phyloP scores from a whole-genome alignment of 2,888 invertebrate genomes.

The Andrena dorsata region DNA sequence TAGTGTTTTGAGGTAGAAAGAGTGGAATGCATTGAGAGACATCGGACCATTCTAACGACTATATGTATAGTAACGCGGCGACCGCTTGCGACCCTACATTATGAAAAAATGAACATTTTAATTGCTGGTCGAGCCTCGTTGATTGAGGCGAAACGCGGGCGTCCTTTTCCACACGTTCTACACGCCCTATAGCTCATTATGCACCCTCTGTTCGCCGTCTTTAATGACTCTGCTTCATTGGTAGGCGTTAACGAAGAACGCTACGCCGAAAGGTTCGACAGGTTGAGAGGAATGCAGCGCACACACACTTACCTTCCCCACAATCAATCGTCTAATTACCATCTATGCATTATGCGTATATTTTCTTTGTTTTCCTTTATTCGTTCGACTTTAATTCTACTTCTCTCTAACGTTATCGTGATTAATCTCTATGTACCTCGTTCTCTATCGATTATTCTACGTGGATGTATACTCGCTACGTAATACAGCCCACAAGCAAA shows the following conservation, averaged over 20 bases:
- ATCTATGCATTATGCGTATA: slow-evolving; percentile 62
- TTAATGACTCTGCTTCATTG: slow-evolving; percentile 55
- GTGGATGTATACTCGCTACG: slow-evolving; percentile 40
- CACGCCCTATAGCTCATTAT: slow-evolving; percentile 38
- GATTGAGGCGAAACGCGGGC: slow-evolving; percentile 26
- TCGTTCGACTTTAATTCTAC: slow-evolving; percentile 27
- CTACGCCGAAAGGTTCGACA: slow-evolving; percentile 51
- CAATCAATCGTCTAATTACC: slow-evolving; percentile 49
- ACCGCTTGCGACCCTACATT: slow-evolving; percentile 2
- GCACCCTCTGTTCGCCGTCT: neutral
- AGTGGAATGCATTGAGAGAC: slow-evolving; percentile 38
- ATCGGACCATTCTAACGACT: slow-evolving; percentile 23
- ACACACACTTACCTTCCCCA: slow-evolving; percentile 38
- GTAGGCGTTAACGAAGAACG: slow-evolving; percentile 52
- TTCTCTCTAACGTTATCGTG: slow-evolving; percentile 29
- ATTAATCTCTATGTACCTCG: slow-evolving; percentile 57
- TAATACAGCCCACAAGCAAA: slow-evolving; percentile 14
- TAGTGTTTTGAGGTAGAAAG: slow-evolving; percentile 55
- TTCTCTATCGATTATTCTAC: slow-evolving; percentile 46
- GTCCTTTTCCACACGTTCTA: slow-evolving; percentile 6
- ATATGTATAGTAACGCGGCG: slow-evolving; percentile 14
- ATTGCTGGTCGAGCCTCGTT: slow-evolving; percentile 28
- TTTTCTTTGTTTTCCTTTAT: slow-evolving; percentile 37
- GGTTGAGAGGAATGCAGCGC: slow-evolving; percentile 42
- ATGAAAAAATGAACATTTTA: slow-evolving; percentile 21